These are phyloP conservation scores for Pseudomyrmex gracilis DNA, from an alignment of 1,140 invertebrate genomes.

Conservation along the genomic window DNA sequence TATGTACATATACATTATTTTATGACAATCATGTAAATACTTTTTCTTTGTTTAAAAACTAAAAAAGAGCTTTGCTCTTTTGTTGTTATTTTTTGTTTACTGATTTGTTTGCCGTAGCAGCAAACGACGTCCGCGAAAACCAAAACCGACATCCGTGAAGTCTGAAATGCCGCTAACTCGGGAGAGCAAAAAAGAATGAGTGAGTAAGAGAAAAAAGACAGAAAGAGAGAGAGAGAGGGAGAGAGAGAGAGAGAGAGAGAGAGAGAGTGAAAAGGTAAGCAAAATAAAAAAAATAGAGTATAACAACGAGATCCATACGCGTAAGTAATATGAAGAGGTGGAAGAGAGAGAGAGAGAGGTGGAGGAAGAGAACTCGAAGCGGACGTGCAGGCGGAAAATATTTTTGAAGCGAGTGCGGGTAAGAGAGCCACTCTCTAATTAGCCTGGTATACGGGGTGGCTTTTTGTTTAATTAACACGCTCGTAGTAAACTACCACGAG, in stretches of 20 bases:
- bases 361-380: constrained; percentile 9
- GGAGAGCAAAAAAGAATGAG: too few species aligned
- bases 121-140: constrained; percentile 21
- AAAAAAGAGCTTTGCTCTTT: background rate
- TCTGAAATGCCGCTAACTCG: constrained; percentile 33
- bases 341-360: background rate
- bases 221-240: too few species aligned
- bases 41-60: constrained; percentile 23
- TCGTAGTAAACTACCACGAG: constrained; percentile 75
- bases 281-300: background rate
- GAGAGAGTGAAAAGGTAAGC: background rate
- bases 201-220: background rate
- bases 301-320: background rate
- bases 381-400: constrained; percentile 67
- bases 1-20: constrained; percentile 24
- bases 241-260: background rate
- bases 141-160: constrained; percentile 24
- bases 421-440: constrained; percentile 80
- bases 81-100: constrained; percentile 22
- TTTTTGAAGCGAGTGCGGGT: constrained; percentile 72
- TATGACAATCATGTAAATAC: background rate
- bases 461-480: constrained; percentile 83
- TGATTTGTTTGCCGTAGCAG: constrained; percentile 33
- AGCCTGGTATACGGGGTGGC: constrained; percentile 77
- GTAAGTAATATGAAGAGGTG: constrained; percentile 10